These are phyloP conservation scores for Sebastes iracundus DNA, from an alignment of 2,797 vertebrate genomes.

Conservation along the genomic window DNA sequence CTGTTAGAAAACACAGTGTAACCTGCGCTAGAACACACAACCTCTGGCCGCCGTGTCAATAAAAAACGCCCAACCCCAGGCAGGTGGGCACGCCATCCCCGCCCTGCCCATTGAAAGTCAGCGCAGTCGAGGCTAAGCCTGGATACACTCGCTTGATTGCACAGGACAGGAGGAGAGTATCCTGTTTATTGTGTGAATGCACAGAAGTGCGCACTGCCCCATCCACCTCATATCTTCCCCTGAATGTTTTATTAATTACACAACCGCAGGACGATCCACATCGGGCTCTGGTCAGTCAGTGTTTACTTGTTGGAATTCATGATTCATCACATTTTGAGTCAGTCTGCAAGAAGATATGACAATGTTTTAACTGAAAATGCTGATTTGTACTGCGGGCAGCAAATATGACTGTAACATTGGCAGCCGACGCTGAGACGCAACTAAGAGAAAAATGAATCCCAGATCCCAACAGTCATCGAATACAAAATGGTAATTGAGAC, in stretches of 20 bases:
- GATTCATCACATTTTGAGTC: constrained; percentile 63
- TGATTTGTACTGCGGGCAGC: constrained; percentile 53
- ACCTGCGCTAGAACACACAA: constrained; percentile 25
- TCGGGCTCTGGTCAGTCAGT: background rate
- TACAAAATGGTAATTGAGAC: constrained; percentile 58
- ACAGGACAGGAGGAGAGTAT: constrained; percentile 36
- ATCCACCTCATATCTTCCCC: background rate
- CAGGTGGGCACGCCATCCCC: background rate
- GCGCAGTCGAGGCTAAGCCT: constrained; percentile 26
- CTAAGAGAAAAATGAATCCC: constrained; percentile 36
- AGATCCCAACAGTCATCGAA: constrained; percentile 39
- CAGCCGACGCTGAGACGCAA: constrained; percentile 20
- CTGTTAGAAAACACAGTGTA: constrained; percentile 59
- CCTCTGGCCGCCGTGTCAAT: constrained; percentile 36
- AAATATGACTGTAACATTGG: constrained; percentile 60
- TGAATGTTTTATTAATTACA: constrained; percentile 33
- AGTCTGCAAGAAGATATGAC: constrained; percentile 53
- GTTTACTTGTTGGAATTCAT: constrained; percentile 34
- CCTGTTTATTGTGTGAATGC: constrained; percentile 53
- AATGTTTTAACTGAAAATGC: constrained; percentile 57
- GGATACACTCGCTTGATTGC: constrained; percentile 8
- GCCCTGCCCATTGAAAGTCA: constrained; percentile 25
- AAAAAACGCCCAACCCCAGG: constrained; percentile 36
- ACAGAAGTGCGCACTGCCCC: constrained; percentile 1
- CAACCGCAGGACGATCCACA: background rate